Conservation (phyloP, 2,797 vertebrate genomes). For the Ibycter americanus region DNA sequence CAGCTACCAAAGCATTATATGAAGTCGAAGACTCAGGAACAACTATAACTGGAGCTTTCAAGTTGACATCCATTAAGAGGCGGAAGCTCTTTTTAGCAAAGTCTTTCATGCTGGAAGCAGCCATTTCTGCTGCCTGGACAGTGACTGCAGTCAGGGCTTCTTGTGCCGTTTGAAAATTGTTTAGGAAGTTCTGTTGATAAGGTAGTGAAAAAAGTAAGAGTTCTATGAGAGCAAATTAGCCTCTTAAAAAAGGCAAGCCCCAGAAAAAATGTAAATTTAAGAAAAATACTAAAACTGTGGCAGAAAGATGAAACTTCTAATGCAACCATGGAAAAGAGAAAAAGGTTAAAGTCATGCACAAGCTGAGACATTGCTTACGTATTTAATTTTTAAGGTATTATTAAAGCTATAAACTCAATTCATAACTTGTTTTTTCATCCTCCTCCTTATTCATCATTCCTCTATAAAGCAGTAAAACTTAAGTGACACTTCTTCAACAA, state of each 20-base stretch:
- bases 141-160: conserved; percentile 79
- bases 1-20: conserved; percentile 75
- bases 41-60: conserved; percentile 82
- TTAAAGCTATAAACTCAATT: background rate
- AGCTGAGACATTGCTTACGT: background rate
- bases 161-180: conserved; percentile 81
- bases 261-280: background rate
- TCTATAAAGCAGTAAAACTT: background rate
- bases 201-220: background rate
- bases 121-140: conserved; percentile 80
- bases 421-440: background rate
- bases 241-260: background rate
- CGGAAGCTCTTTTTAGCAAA: conserved; percentile 82
- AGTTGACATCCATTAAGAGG: conserved; percentile 78
- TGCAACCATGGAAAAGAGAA: background rate
- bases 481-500: background rate
- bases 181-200: conserved; percentile 80
- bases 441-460: background rate
- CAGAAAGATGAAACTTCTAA: background rate
- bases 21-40: conserved; percentile 79
- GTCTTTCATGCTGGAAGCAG: conserved; percentile 81
- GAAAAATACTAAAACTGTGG: background rate
- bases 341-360: background rate
- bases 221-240: background rate
- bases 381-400: background rate